Base-by-base conservation (phyloP, 2,113 vertebrate genomes). In the Triplophysa siluroides region DNA sequence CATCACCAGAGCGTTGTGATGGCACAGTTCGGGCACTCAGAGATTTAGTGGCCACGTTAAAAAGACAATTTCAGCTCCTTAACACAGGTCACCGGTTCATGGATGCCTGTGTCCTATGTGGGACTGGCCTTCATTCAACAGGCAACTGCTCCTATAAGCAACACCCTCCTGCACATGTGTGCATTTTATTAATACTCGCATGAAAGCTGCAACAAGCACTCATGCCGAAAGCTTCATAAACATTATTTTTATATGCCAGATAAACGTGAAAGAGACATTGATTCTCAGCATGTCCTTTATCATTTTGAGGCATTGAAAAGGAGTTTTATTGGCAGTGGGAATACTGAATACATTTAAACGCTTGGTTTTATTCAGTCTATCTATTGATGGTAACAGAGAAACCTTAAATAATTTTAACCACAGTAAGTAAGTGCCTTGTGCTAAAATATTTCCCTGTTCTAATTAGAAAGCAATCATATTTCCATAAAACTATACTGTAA, bases 41-140 rank as follows among this genome's bases (percentile, higher is more conserved):
- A 81, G 89, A 92, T 91, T 88, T 90, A 90, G 82, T 88, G 85
- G 62, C 72, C 65, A 66, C 80, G 81, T 86, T 91, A 88, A 89
- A 91, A 90, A 90, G 76, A 89, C 88, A 91, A 92, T 92, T 91
- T 92, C 75, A 74, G 87, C 85, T 88, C 78, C 83, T 92, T 88
- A 90, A 89, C 89, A 86, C 88, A 89, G 91, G 90, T 89, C 91
- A 85, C 85, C 81, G 85, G 90, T 90, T 92, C 89, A 90, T 76
- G 80, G 89, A 84, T 81, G 83, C 86, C 83, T 83, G 54, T 11
- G 13, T 79, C 88, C 88, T 85, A 86, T 86, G 83, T 77, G 81
- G 70, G 0, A 18, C 72, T 41, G 62, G 81, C 85, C 81, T 89
- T 89, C 84, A 78, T 81, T 89, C 83, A 73, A 80, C 78, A 71